These are phyloP conservation scores for Lepidotrigona ventralis DNA, from an alignment of 1,140 invertebrate genomes.

Conservation along the genomic window DNA sequence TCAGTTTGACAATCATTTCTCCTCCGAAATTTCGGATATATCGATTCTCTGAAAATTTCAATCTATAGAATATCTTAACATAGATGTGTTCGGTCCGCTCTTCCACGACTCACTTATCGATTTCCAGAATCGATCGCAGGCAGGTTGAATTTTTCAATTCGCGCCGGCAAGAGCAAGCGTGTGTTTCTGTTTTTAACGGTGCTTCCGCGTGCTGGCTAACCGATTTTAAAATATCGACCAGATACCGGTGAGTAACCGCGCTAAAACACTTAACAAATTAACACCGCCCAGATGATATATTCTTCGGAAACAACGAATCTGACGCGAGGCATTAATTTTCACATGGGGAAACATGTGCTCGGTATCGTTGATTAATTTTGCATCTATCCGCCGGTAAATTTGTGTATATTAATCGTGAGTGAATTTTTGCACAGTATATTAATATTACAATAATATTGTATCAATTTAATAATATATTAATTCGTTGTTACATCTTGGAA, in stretches of 20 bases:
- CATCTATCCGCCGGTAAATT: not conserved
- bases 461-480: too few relatives aligned
- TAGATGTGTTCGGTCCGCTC: not conserved
- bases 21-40: too few relatives aligned
- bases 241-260: conserved; percentile 9
- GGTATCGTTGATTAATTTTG: not conserved
- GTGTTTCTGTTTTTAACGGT: not conserved
- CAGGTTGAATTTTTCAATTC: not conserved
- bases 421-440: not conserved
- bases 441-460: not conserved
- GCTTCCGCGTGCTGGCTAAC: not conserved
- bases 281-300: not conserved
- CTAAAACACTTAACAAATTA: conserved; percentile 17
- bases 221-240: conserved; percentile 19
- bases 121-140: not conserved
- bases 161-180: not conserved
- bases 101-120: not conserved
- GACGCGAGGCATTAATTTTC: not conserved
- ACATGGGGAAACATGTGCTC: not conserved
- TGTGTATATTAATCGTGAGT: not conserved
- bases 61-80: too few relatives aligned
- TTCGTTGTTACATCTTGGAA: too few relatives aligned
- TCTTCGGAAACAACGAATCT: not conserved
- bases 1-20: too few relatives aligned
- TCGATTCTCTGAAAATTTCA: too few relatives aligned